These are phyloP conservation scores for Antennarius maculatus DNA, from an alignment of 2,797 vertebrate species.

Conservation along the genomic window DNA sequence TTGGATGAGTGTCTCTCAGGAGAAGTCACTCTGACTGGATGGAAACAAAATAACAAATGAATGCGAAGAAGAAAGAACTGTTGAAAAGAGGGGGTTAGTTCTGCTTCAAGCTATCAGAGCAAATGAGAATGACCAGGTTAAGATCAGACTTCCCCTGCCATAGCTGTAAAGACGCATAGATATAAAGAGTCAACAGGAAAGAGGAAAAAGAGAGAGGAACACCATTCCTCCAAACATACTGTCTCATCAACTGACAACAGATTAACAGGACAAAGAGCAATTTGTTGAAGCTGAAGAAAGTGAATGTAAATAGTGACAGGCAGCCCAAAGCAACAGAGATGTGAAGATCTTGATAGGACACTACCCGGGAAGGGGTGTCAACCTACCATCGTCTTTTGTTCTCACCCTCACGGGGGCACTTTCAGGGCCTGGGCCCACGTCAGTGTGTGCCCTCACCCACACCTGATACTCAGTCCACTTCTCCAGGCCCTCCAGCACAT, in stretches of 20 bases:
- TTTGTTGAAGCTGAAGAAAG: conserved; percentile 24
- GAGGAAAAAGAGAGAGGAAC: conserved; percentile 27
- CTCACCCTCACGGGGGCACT: conserved; percentile 89
- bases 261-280: conserved; percentile 43
- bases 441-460: conserved; percentile 98
- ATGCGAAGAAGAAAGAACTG: conserved; percentile 22
- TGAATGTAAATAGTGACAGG: conserved; percentile 36
- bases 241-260: conserved; percentile 48
- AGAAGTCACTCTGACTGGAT: conserved; percentile 52
- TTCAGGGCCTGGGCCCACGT: conserved; percentile 96
- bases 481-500: conserved; percentile 93
- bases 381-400: conserved; percentile 98
- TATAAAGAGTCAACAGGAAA: conserved; percentile 43
- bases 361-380: conserved; percentile 32
- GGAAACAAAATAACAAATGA: conserved; percentile 56
- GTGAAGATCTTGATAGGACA: conserved; percentile 23
- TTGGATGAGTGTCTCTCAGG: conserved; percentile 67
- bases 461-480: conserved; percentile 99
- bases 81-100: conserved; percentile 16
- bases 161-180: conserved; percentile 34
- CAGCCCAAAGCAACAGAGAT: conserved; percentile 27
- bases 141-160: conserved; percentile 50
- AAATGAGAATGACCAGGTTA: conserved; percentile 23
- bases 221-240: not conserved
- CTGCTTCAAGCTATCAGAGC: conserved; percentile 43